Evolutionary conservation across 2,888 invertebrate species (phyloP).

Genomic region (Cybosia mesomella): DNA sequence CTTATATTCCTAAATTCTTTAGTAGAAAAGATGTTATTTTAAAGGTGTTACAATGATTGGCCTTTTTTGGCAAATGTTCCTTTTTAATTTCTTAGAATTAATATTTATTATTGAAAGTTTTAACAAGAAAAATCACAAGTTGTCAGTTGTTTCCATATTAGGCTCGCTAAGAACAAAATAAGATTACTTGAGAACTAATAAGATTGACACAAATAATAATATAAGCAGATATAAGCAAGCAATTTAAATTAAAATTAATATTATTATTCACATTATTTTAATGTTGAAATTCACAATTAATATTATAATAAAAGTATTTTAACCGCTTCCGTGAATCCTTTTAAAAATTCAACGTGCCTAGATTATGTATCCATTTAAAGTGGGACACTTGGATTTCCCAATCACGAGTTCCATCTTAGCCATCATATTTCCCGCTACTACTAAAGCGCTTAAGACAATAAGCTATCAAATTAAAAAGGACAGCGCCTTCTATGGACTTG

Average conservation of each 20-base stretch:
- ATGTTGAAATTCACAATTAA: neutral
- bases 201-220: too few relatives aligned
- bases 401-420: conserved; percentile 48
- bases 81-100: too few relatives aligned
- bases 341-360: conserved; percentile 52
- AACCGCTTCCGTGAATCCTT: conserved; percentile 48
- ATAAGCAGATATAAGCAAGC: neutral
- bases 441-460: conserved; percentile 68
- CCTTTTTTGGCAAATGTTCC: too few relatives aligned
- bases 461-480: conserved; percentile 74
- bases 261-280: neutral
- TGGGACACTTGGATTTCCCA: conserved; percentile 76
- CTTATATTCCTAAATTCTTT: too few relatives aligned
- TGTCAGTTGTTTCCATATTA: too few relatives aligned
- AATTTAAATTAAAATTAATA: neutral
- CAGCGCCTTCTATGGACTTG: conserved; percentile 52
- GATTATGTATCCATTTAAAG: conserved; percentile 51
- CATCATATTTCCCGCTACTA: conserved; percentile 63
- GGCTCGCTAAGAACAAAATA: too few relatives aligned
- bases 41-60: too few relatives aligned
- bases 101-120: too few relatives aligned
- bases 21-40: too few relatives aligned
- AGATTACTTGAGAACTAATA: too few relatives aligned
- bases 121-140: too few relatives aligned
- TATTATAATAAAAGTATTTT: conserved; percentile 20